Percentiles rank a stretch among this genome's conserved stretches.
Conservation (phyloP, 1,140 invertebrate genomes). For the Polypedilum pembai region DNA sequence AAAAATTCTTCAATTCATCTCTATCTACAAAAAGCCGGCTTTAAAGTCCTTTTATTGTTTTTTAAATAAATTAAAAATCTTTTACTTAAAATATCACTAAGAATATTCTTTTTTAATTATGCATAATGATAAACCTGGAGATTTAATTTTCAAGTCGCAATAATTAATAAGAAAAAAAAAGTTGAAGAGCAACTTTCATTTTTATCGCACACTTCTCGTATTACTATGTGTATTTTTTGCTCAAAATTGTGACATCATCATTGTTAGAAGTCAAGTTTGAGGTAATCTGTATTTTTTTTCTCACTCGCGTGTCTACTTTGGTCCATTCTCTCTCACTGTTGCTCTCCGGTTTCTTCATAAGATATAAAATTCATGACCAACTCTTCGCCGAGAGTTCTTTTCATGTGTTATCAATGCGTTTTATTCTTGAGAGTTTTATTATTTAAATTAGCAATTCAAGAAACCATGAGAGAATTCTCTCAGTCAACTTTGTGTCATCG, state of each 20-base stretch:
- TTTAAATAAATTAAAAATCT: too few relatives aligned
- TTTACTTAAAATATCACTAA: too few relatives aligned
- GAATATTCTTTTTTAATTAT: too few relatives aligned
- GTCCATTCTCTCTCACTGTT: not conserved
- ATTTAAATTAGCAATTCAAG: not conserved
- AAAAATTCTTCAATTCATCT: too few relatives aligned
- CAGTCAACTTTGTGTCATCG: not conserved
- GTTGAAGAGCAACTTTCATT: not conserved
- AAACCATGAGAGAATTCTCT: not conserved
- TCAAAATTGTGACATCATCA: slow-evolving; percentile 3
- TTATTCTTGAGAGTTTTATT: slow-evolving; percentile 3
- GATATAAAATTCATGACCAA: not conserved
- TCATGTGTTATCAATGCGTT: slow-evolving; percentile 5
- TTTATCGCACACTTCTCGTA: not conserved
- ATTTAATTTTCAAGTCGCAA: too few relatives aligned
- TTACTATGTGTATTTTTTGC: not conserved
- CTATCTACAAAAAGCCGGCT: too few relatives aligned
- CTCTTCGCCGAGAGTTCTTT: not conserved
- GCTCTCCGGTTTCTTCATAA: not conserved
- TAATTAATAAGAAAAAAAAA: too few relatives aligned
- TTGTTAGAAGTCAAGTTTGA: not conserved
- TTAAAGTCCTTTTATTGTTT: too few relatives aligned
- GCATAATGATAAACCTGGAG: too few relatives aligned
- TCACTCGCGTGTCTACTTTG: not conserved
- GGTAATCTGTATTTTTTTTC: not conserved